phyloP scores from a whole-genome alignment of 2,113 vertebrate genomes.

The Microtus richardsoni region DNA sequence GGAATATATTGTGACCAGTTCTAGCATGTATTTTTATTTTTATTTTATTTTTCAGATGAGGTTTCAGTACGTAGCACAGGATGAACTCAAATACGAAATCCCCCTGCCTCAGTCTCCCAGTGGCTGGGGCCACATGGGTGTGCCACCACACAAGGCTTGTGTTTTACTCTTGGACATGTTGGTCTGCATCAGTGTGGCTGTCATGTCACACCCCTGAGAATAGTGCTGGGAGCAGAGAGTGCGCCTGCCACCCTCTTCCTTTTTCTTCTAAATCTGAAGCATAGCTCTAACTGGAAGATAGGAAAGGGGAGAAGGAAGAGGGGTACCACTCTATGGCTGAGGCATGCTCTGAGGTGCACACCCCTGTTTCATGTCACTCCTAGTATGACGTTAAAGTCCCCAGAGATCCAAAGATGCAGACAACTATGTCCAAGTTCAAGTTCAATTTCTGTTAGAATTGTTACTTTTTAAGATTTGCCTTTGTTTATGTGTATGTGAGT shows the following conservation, averaged over 20 bases:
- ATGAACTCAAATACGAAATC: too few relatives aligned
- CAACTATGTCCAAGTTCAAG: constrained; percentile 85
- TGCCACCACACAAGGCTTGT: not conserved
- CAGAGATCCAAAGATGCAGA: constrained; percentile 80
- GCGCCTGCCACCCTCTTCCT: not conserved
- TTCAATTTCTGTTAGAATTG: not conserved
- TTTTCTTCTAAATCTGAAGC: not conserved
- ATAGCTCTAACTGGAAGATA: not conserved
- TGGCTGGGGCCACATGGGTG: not conserved
- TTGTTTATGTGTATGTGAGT: not conserved
- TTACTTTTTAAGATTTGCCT: not conserved
- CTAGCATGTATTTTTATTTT: constrained; percentile 63
- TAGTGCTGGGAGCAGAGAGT: not conserved
- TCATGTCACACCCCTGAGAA: rapidly evolving
- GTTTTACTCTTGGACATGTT: not conserved
- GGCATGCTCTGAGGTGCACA: not conserved
- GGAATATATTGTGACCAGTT: constrained; percentile 76
- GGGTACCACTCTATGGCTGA: rapidly evolving
- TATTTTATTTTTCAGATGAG: not conserved
- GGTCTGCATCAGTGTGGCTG: not conserved
- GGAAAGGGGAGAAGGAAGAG: not conserved
- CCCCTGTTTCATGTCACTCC: not conserved
- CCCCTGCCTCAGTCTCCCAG: too few relatives aligned
- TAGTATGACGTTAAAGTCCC: constrained; percentile 41
- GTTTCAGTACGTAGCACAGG: not conserved